Conservation (phyloP, 2,888 invertebrate species). For the Leucoptera coffeella region DNA sequence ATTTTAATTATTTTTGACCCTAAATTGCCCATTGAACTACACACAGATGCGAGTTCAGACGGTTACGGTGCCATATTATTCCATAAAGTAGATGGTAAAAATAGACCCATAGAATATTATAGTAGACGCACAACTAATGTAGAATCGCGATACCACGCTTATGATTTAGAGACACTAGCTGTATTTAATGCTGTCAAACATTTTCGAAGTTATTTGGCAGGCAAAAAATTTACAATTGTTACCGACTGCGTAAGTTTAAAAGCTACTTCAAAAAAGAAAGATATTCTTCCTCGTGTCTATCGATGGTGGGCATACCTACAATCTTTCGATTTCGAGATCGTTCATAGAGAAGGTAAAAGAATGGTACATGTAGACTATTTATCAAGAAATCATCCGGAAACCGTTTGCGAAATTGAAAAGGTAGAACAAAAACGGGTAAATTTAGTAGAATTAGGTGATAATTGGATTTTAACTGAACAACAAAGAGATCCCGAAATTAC, state of each 20-base stretch:
- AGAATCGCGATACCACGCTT: constrained; percentile 4
- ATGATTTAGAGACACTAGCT: constrained; percentile 6
- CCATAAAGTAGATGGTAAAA: no score
- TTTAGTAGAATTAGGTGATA: no score
- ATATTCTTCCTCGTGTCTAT: constrained; percentile 4
- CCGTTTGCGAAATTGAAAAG: no score
- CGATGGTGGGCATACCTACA: constrained; percentile 6
- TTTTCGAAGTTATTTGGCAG: constrained; percentile 4
- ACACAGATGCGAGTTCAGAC: no score
- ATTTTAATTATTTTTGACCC: no score
- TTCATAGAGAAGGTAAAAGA: constrained; percentile 8
- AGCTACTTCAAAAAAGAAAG: constrained; percentile 4
- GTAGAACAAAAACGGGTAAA: no score
- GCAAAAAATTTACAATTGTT: constrained; percentile 4
- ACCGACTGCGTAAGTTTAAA: constrained; percentile 7
- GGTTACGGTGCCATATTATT: no score
- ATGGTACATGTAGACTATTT: constrained; percentile 12
- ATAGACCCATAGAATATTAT: constrained; percentile 2
- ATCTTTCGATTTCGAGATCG: constrained; percentile 8
- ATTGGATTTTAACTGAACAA: no score
- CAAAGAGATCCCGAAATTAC: no score
- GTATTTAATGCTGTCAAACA: constrained; percentile 5
- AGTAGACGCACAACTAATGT: constrained; percentile 1
- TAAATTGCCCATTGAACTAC: no score
- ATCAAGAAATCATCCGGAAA: constrained; percentile 11